Conservation (phyloP, 1,140 invertebrate genomes). For the Solenopsis fugax region DNA sequence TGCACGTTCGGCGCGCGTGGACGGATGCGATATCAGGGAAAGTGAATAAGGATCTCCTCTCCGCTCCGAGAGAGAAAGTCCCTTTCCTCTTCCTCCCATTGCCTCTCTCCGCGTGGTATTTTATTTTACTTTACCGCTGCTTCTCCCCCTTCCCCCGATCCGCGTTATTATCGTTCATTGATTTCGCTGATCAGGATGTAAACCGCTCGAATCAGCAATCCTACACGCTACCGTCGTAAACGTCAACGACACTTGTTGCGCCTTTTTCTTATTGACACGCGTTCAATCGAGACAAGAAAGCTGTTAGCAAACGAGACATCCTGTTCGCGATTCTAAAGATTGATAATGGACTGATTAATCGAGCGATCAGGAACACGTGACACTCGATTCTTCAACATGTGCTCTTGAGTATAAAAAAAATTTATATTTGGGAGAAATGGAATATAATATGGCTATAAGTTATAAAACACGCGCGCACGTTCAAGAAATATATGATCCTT, state of each 20-base stretch:
- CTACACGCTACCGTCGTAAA: constrained; percentile 12
- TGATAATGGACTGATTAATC: constrained; percentile 14
- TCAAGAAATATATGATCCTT: background rate
- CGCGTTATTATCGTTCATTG: constrained; percentile 50
- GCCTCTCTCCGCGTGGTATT: constrained; percentile 25
- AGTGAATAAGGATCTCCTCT: constrained; percentile 80
- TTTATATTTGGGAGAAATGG: background rate
- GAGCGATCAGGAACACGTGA: background rate
- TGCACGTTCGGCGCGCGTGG: background rate
- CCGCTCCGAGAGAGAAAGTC: constrained; percentile 78
- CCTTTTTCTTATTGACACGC: constrained; percentile 33
- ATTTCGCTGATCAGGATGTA: constrained; percentile 47
- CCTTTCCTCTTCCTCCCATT: constrained; percentile 70
- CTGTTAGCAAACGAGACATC: constrained; percentile 43
- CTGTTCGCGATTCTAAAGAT: constrained; percentile 18
- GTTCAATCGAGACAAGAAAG: constrained; percentile 30
- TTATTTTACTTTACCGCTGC: constrained; percentile 72
- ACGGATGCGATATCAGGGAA: constrained; percentile 78
- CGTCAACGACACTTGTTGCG: constrained; percentile 9
- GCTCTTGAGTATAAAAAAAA: background rate
- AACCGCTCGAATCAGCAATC: constrained; percentile 16
- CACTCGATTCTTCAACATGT: constrained; percentile 13
- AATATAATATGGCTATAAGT: background rate
- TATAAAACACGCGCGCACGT: background rate
- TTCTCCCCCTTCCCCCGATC: no score